A percentile compares a stretch with the other conserved stretches of the same genome.
Evolutionary conservation across 2,888 invertebrate genomes (phyloP).

Genomic region (Drosophila mayaguana): DNA sequence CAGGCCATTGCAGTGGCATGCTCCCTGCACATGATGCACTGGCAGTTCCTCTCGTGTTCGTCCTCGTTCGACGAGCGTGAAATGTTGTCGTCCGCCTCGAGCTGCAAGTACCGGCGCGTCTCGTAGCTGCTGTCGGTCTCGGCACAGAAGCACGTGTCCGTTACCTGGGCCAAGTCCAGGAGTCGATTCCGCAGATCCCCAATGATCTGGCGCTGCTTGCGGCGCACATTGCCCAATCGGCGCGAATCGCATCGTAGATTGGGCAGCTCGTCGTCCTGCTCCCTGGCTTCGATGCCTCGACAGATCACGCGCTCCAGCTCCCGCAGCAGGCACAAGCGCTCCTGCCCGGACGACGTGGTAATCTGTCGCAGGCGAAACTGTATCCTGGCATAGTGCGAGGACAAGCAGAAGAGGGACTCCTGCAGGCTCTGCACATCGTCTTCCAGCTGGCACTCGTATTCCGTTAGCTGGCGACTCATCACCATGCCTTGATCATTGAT

Average conservation of each 20-base stretch:
- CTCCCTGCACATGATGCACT: conserved; percentile 24
- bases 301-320: conserved; percentile 71
- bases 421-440: conserved; percentile 73
- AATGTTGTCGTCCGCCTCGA: rapidly evolving
- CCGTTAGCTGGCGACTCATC: conserved; percentile 47
- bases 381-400: conserved; percentile 79
- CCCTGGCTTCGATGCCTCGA: conserved; percentile 44
- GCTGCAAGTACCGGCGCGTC: neutral
- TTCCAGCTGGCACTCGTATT: conserved; percentile 73
- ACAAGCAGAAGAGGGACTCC: conserved; percentile 69
- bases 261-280: conserved; percentile 56
- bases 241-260: conserved; percentile 56
- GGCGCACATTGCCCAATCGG: conserved; percentile 66
- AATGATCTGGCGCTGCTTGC: conserved; percentile 67
- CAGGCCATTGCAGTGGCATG: neutral
- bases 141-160: conserved; percentile 1
- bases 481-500: conserved; percentile 35
- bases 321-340: conserved; percentile 58
- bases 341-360: conserved; percentile 54
- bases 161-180: conserved; percentile 32
- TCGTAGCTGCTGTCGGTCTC: conserved; percentile 30
- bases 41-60: conserved; percentile 21
- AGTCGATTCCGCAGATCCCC: conserved; percentile 58
- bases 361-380: conserved; percentile 81
- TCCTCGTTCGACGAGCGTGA: too few species aligned